Percentiles rank a stretch among this genome's conserved stretches.
phyloP scores from a whole-genome alignment of 2,888 invertebrate genomes.

The Rutpela maculata region DNA sequence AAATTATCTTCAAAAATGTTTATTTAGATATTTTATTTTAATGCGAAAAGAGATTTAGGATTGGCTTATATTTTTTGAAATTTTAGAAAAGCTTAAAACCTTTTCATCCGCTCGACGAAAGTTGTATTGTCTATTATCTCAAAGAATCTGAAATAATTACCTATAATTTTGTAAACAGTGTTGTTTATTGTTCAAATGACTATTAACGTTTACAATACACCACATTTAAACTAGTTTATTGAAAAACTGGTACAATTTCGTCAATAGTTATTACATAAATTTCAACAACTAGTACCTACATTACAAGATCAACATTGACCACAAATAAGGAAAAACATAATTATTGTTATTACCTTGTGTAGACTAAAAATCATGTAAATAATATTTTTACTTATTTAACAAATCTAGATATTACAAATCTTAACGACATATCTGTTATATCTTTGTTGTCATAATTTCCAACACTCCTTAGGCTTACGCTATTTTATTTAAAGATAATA shows the following conservation, averaged over 20 bases:
- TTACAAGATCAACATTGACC: conserved; percentile 9
- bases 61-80: not conserved
- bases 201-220: not conserved
- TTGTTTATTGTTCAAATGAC: not conserved
- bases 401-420: too few species aligned
- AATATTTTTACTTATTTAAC: too few species aligned
- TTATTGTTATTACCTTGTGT: not conserved
- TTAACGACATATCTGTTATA: too few species aligned
- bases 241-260: conserved; percentile 6
- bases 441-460: too few species aligned
- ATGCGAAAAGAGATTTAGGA: too few species aligned
- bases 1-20: too few species aligned
- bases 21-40: too few species aligned
- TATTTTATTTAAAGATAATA: too few species aligned
- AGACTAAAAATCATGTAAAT: not conserved
- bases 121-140: not conserved
- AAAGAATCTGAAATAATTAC: not conserved
- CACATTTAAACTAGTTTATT: not conserved
- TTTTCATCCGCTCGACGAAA: not conserved
- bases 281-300: not conserved
- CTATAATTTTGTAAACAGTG: not conserved
- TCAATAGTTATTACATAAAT: conserved; percentile 12
- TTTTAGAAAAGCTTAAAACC: not conserved
- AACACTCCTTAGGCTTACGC: too few species aligned
- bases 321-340: conserved; percentile 2